phyloP scores from a whole-genome alignment of 1,140 invertebrate species.

The Ctenoplectra terminalis region DNA sequence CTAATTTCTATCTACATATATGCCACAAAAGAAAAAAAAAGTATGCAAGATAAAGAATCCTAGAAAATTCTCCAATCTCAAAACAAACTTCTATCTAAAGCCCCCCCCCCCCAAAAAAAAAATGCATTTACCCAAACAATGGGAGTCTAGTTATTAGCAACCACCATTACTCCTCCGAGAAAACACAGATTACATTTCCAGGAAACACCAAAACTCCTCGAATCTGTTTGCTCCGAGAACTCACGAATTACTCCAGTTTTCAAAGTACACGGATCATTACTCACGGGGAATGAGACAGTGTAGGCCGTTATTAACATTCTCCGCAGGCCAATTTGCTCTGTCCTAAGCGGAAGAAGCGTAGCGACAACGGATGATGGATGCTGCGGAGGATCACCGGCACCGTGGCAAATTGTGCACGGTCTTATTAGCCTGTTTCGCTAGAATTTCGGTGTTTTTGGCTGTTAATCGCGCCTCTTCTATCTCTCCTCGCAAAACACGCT shows the following conservation, averaged over 20 bases:
- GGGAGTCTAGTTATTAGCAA: too few species aligned
- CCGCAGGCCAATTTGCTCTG: neutral
- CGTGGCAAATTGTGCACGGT: neutral
- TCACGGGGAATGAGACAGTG: neutral
- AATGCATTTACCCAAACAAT: too few species aligned
- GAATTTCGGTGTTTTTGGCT: conserved; percentile 32
- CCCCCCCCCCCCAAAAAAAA: too few species aligned
- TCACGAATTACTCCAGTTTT: neutral
- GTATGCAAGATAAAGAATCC: too few species aligned
- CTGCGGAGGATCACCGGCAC: neutral
- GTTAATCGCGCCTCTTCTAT: neutral
- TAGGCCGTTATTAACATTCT: conserved; percentile 16
- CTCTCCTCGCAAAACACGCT: too few species aligned
- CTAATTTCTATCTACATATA: too few species aligned
- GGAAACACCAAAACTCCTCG: neutral
- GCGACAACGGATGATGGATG: neutral
- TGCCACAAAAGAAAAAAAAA: too few species aligned
- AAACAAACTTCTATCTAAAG: too few species aligned
- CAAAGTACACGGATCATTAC: conserved; percentile 19
- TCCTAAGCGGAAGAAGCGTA: neutral
- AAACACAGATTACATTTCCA: neutral
- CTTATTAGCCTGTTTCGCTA: conserved; percentile 10
- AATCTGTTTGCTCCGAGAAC: neutral
- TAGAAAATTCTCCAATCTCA: too few species aligned
- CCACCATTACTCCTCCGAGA: neutral